Conservation (phyloP, 2,888 invertebrate genomes). For the Idaea biselata region DNA sequence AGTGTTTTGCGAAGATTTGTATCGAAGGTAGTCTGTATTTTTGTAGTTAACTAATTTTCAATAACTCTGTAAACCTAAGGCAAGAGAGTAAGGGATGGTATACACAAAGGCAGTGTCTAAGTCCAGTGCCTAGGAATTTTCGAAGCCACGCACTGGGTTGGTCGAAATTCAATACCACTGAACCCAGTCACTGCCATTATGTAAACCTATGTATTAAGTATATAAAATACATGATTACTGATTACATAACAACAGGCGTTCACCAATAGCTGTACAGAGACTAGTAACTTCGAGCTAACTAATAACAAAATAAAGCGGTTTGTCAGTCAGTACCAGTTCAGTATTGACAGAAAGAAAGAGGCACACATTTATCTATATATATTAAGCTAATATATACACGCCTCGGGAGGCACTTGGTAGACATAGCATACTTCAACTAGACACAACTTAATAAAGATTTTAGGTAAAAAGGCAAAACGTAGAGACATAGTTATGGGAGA, state of each 20-base stretch:
- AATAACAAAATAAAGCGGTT: conserved; percentile 15
- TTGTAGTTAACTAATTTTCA: no score
- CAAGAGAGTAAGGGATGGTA: no score
- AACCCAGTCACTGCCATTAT: conserved; percentile 55
- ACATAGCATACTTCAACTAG: conserved; percentile 26
- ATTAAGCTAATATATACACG: conserved; percentile 68
- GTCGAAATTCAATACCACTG: no score
- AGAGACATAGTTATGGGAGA: no score
- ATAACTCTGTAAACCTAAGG: no score
- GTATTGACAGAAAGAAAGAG: conserved; percentile 45
- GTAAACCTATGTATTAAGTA: neutral
- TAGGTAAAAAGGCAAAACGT: no score
- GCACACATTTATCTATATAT: conserved; percentile 65
- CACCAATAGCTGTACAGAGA: conserved; percentile 67
- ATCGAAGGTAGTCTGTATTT: no score
- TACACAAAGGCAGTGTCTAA: no score
- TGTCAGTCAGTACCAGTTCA: conserved; percentile 20
- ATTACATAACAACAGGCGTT: conserved; percentile 62
- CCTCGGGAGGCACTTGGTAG: conserved; percentile 69
- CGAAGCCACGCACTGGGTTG: conserved; percentile 74
- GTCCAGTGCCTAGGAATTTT: conserved; percentile 38
- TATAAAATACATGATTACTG: conserved; percentile 57
- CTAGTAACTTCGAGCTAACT: conserved; percentile 33
- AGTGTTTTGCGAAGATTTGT: no score
- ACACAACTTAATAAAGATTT: conserved; percentile 12